Conservation (phyloP, 2,113 vertebrate species). For the Marcusenius ussheri region DNA sequence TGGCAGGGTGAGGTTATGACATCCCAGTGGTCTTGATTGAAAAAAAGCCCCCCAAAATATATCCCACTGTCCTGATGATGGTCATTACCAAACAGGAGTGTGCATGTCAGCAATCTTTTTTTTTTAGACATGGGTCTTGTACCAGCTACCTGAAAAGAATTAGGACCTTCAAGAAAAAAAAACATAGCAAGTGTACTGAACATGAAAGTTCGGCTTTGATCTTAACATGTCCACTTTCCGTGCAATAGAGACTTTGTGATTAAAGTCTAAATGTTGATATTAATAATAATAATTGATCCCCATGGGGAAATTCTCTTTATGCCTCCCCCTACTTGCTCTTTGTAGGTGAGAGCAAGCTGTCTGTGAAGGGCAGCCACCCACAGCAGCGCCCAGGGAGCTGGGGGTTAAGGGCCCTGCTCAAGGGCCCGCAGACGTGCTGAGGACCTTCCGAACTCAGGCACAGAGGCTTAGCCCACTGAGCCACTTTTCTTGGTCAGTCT, state of each 20-base stretch:
- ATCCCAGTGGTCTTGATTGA: slow-evolving; percentile 33
- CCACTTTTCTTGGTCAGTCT: not conserved
- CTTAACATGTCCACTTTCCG: not conserved
- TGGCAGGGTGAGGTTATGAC: slow-evolving; percentile 17
- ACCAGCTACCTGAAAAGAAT: not conserved
- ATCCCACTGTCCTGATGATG: not conserved
- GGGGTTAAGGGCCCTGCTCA: no score
- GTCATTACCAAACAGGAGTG: not conserved
- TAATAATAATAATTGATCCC: not conserved
- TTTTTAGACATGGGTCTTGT: slow-evolving; percentile 4
- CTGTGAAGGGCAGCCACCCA: no score
- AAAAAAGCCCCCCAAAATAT: slow-evolving; percentile 29
- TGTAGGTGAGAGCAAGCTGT: no score
- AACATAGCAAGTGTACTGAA: not conserved
- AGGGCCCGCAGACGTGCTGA: no score
- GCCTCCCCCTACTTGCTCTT: no score
- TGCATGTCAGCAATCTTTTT: slow-evolving; percentile 30
- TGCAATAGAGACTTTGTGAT: not conserved
- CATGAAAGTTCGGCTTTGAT: not conserved
- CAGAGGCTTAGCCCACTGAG: no score
- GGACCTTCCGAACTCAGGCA: no score
- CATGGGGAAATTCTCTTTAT: no score
- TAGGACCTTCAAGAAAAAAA: not conserved
- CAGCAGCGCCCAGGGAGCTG: no score
- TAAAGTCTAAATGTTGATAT: not conserved